These are phyloP conservation scores for Macrophya annulata DNA, from an alignment of 2,888 invertebrate genomes.

Conservation along the genomic window DNA sequence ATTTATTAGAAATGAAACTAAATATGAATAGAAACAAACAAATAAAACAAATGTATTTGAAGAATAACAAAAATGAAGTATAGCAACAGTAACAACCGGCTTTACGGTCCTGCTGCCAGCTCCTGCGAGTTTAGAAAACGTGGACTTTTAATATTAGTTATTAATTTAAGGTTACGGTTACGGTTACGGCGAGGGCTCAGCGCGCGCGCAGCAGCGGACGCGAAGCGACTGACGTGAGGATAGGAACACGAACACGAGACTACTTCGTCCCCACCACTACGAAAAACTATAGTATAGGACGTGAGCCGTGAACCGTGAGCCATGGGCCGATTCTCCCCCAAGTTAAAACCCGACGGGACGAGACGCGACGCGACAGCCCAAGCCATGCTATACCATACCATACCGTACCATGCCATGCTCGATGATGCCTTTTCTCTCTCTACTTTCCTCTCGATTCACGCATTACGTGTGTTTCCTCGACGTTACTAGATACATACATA, in stretches of 20 bases:
- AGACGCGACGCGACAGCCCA: neutral
- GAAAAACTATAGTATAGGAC: neutral
- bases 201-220: constrained; percentile 67
- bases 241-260: constrained; percentile 48
- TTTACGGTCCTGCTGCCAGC: neutral
- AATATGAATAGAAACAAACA: neutral
- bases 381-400: neutral
- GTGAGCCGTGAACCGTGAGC: constrained; percentile 19
- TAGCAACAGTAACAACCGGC: neutral
- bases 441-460: constrained; percentile 1
- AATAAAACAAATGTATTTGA: neutral
- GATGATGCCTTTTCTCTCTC: neutral
- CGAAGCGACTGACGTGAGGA: constrained; percentile 69
- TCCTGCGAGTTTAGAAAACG: neutral
- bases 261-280: constrained; percentile 22
- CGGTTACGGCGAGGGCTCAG: constrained; percentile 49
- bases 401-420: constrained; percentile 3
- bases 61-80: neutral
- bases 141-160: neutral
- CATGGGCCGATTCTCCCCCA: constrained; percentile 20
- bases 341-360: constrained; percentile 1
- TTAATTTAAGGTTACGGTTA: constrained; percentile 17
- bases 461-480: constrained; percentile 7
- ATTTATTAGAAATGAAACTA: neutral
- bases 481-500: constrained; percentile 6